Evolutionary conservation across 1,140 invertebrate genomes (phyloP).

Genomic region (Drosophila suzukii): DNA sequence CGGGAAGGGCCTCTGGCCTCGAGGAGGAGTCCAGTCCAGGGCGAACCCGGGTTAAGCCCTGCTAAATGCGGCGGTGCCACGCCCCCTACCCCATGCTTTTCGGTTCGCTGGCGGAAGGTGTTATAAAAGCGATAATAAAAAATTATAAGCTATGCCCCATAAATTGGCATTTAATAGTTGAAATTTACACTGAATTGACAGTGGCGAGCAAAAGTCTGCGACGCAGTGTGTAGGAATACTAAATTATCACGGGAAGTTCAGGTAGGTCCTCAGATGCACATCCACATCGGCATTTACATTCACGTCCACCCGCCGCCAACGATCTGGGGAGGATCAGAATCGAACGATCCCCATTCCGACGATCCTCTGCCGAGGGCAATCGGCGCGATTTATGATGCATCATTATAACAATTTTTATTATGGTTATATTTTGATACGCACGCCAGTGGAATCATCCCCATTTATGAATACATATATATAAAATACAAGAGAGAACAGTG

Average conservation of each 20-base stretch:
- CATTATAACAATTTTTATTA: slow-evolving; percentile 75
- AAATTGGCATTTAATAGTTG: slow-evolving; percentile 83
- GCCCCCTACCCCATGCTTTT: slow-evolving; percentile 10
- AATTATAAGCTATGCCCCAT: slow-evolving; percentile 81
- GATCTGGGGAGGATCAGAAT: not conserved
- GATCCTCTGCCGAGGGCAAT: slow-evolving; percentile 47
- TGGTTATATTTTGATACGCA: slow-evolving; percentile 70
- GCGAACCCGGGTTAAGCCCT: slow-evolving; percentile 4
- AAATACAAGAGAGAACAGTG: slow-evolving; percentile 15
- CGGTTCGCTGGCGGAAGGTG: slow-evolving; percentile 49
- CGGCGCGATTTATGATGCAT: slow-evolving; percentile 74
- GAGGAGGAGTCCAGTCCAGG: not conserved
- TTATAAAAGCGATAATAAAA: slow-evolving; percentile 81
- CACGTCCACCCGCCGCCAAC: slow-evolving; percentile 7
- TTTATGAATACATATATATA: not conserved
- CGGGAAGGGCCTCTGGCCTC: slow-evolving; percentile 14
- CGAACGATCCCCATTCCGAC: not conserved
- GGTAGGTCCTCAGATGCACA: slow-evolving; percentile 21
- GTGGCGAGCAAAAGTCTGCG: slow-evolving; percentile 43
- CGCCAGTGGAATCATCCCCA: slow-evolving; percentile 24
- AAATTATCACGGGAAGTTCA: slow-evolving; percentile 23
- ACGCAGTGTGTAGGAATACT: slow-evolving; percentile 1
- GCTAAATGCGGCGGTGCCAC: slow-evolving; percentile 33
- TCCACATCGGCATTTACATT: not conserved
- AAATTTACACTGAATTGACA: slow-evolving; percentile 81